Evolutionary conservation across 1,140 invertebrate genomes (phyloP).

Genomic region (Hetaerina americana): DNA sequence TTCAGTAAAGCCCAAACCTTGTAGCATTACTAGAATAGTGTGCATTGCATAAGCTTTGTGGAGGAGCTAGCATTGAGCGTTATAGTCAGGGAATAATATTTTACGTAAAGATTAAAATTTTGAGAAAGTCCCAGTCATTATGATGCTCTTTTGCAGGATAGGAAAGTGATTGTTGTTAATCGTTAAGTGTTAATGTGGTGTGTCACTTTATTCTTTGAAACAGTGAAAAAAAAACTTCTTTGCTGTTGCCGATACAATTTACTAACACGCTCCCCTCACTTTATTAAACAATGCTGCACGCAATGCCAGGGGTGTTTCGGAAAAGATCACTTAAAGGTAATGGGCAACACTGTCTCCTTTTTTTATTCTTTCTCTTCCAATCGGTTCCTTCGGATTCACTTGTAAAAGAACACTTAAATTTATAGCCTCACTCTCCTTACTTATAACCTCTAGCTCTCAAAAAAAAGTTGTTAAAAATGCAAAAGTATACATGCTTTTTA

Average conservation of each 20-base stretch:
- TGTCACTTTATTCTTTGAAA: constrained; percentile 7
- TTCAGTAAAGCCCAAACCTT: constrained; percentile 5
- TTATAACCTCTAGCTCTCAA: constrained; percentile 13
- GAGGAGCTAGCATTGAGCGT: background rate
- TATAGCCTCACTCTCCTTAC: constrained; percentile 24
- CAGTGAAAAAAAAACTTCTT: constrained; percentile 6
- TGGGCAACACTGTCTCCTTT: constrained; percentile 27
- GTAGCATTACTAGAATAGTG: constrained; percentile 1
- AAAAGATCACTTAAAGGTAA: constrained; percentile 83
- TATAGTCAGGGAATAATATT: constrained; percentile 1
- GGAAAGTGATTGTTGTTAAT: constrained; percentile 7
- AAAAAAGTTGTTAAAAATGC: constrained; percentile 14
- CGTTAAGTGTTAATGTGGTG: constrained; percentile 1
- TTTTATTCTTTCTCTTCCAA: constrained; percentile 18
- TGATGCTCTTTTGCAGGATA: constrained; percentile 1
- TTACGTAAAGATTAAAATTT: background rate
- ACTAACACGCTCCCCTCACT: constrained; percentile 10
- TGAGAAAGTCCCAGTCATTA: constrained; percentile 2
- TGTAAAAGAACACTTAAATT: constrained; percentile 10
- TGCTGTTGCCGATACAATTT: constrained; percentile 6
- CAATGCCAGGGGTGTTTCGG: constrained; percentile 69
- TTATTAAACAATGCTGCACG: constrained; percentile 9
- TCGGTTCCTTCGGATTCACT: constrained; percentile 13
- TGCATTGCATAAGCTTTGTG: background rate
- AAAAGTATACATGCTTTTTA: background rate